Conservation (phyloP, 2,113 vertebrate genomes). For the Paratilapia polleni region DNA sequence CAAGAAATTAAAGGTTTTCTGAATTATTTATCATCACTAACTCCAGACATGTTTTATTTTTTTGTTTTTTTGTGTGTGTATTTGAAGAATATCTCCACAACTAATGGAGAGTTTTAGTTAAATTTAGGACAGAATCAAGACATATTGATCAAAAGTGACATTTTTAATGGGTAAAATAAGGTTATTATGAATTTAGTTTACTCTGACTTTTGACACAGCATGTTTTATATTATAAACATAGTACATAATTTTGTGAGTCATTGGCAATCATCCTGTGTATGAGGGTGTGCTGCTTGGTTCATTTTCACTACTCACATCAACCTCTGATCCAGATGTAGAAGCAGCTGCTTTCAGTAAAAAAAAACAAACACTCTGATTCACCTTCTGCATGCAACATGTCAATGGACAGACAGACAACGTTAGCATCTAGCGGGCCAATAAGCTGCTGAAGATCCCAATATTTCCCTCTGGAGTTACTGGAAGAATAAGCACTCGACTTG, state of each 20-base stretch:
- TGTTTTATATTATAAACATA: background rate
- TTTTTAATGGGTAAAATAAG: background rate
- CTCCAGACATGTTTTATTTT: background rate
- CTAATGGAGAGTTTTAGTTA: background rate
- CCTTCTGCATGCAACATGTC: background rate
- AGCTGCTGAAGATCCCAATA: background rate
- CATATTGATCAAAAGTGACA: background rate
- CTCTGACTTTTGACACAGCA: background rate
- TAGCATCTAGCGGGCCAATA: background rate
- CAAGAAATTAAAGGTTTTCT: constrained; percentile 2
- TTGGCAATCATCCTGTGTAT: background rate
- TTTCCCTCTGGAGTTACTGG: background rate
- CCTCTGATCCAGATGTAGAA: background rate
- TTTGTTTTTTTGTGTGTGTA: no score
- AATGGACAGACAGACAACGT: background rate
- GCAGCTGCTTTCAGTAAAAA: background rate
- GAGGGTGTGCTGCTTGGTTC: background rate
- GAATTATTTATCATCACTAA: constrained; percentile 13
- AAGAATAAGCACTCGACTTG: background rate
- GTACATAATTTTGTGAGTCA: background rate
- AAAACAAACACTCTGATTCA: no score
- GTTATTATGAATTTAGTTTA: background rate
- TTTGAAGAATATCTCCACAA: background rate
- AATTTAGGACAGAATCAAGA: background rate
- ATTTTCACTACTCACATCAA: background rate